Base-by-base conservation (phyloP, 2,797 vertebrate species). In the Numenius phaeopus region DNA sequence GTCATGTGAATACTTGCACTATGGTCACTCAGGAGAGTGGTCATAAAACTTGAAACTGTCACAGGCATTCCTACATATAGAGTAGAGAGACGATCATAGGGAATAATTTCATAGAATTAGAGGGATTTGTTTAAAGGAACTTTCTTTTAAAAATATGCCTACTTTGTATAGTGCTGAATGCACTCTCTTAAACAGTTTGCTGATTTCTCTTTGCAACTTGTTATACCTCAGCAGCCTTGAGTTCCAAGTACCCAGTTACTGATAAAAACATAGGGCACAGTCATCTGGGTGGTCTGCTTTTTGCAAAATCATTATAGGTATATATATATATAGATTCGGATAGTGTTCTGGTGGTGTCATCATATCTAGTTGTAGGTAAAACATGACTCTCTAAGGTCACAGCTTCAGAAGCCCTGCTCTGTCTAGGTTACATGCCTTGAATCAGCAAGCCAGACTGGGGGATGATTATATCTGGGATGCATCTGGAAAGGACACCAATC, bases 401-500 rank as follows among this genome's bases (percentile, higher is more conserved):
- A 65, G 57, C 76, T 64, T 75, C 47, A 61, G 78, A 58, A 92
- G 11, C 54, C 52, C 78, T 54, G 47, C 72, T 82, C 76, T 92
- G 29, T 72, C 79, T 39, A 32, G 40, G 59, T 34, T 91, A 14
- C 40, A 17, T 29, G 61, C 42, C 76, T 93, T 64, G 61, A 62
- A 75, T 81, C 87, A 94, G 89, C 89, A 85, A 89, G 81, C 49
- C 52, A 78, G 44, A 52, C 47, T 87, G 87, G 78, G 86, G 81
- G 76, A 37, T 67, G 30, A 34, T 75, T 75, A 0, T 77, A 32
- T 93, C 93, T 96, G 89, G 71, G 78, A 84, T 96, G 95, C 86
- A 89, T 83, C 94, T 92, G 92, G 94, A 85, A 96, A 95, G 87
- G 71, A 94, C 81, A n/a, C n/a, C 59, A 42, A 16, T 80, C 49